Conservation (phyloP, 2,113 vertebrate species). For the Fukomys damarensis region DNA sequence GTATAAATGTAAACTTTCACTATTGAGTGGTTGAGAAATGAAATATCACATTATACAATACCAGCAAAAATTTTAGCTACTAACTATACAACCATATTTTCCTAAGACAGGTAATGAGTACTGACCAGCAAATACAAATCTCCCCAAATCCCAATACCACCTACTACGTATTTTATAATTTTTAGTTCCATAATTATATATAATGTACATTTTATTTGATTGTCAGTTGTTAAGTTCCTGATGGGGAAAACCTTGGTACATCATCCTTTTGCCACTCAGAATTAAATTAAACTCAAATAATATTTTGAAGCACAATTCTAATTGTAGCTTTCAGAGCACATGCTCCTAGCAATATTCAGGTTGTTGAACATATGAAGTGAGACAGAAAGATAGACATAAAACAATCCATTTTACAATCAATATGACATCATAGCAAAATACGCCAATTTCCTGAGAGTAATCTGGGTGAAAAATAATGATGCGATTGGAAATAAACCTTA, state of each 20-base stretch:
- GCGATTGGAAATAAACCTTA: rapidly evolving
- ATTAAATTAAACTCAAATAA: background rate
- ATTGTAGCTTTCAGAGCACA: background rate
- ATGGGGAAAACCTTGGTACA: background rate
- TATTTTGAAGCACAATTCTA: background rate
- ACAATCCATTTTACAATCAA: background rate
- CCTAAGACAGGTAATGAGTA: background rate
- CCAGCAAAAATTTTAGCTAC: background rate
- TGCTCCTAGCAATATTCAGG: background rate
- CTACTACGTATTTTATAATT: background rate
- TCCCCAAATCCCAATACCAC: rapidly evolving
- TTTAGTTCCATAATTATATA: background rate
- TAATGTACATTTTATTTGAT: background rate
- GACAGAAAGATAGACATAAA: rapidly evolving
- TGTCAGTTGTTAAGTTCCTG: background rate
- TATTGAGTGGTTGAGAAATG: background rate
- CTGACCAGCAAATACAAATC: background rate
- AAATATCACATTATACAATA: background rate
- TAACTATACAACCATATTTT: background rate
- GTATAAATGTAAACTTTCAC: background rate
- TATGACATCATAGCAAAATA: background rate
- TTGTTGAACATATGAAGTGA: background rate
- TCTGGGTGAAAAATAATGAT: background rate
- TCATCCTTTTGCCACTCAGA: background rate
- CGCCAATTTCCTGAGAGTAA: background rate